Evolutionary conservation across 2,113 vertebrate genomes (phyloP).

Genomic region (Climacteris rufus): DNA sequence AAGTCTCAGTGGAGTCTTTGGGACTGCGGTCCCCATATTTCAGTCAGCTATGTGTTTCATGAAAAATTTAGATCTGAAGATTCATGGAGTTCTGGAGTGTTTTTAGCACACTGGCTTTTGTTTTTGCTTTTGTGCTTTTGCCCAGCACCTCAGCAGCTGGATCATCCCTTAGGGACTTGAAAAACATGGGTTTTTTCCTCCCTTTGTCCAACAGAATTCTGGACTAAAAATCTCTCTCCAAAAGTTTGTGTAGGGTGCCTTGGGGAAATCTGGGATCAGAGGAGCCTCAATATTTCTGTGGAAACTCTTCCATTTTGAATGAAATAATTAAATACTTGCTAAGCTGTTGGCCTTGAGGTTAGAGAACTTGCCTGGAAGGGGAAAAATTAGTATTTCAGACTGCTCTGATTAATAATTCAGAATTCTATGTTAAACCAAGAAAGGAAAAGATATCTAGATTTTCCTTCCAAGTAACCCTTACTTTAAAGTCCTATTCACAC

Average conservation of each 20-base stretch:
- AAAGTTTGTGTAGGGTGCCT: neutral
- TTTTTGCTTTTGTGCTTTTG: neutral
- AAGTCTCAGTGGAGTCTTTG: neutral
- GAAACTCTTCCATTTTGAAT: slow-evolving; percentile 18
- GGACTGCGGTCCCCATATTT: neutral
- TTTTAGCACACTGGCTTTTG: neutral
- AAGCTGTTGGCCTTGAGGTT: neutral
- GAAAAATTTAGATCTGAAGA: neutral
- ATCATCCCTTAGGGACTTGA: neutral
- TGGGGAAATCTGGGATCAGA: neutral
- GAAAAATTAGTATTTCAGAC: neutral
- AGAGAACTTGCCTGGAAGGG: neutral
- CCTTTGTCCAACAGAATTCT: neutral
- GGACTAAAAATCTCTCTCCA: neutral
- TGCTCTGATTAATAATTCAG: neutral
- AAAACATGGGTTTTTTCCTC: neutral
- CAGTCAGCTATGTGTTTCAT: neutral
- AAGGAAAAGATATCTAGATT: neutral
- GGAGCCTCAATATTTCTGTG: neutral
- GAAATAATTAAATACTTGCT: neutral
- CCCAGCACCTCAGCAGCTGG: neutral
- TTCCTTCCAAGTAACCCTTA: neutral
- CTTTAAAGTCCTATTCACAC: neutral
- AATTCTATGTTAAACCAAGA: neutral
- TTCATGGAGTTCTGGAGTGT: neutral